A percentile compares a stretch with the other conserved stretches of the same genome.
Conservation (phyloP, 2,113 vertebrate genomes). For the Hemichromis elongatus region DNA sequence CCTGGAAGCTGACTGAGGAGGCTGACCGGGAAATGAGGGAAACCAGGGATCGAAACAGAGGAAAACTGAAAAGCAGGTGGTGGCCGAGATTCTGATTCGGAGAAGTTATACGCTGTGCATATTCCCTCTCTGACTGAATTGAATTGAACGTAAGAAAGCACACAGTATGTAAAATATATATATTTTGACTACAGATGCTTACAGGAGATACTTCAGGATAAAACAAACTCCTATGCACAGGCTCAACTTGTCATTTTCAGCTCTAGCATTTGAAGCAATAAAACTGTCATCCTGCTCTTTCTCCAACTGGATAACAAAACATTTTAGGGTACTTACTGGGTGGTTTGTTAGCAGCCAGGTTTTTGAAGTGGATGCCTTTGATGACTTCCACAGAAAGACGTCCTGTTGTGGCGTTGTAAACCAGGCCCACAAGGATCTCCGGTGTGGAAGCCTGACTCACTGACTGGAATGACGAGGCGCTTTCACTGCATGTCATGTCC, state of each 20-base stretch:
- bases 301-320: background rate
- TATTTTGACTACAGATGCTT: background rate
- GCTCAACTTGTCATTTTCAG: background rate
- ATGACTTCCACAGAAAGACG: constrained; percentile 96
- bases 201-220: background rate
- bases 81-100: background rate
- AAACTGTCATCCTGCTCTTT: background rate
- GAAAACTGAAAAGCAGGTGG: constrained; percentile 21
- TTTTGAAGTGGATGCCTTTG: constrained; percentile 99
- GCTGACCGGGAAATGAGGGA: constrained; percentile 5
- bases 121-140: background rate
- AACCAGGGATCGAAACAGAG: constrained; percentile 67
- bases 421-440: constrained; percentile 92
- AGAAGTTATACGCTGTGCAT: background rate
- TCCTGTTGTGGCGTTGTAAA: constrained; percentile 97
- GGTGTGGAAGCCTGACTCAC: constrained; percentile 85
- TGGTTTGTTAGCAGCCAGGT: constrained; percentile 94
- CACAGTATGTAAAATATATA: accelerated
- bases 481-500: constrained; percentile 91
- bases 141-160: background rate
- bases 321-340: constrained; percentile 87
- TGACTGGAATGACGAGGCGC: constrained; percentile 91
- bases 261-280: background rate
- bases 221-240: background rate
- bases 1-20: constrained; percentile 1